Percentiles rank a stretch among this genome's conserved stretches.
These are phyloP conservation scores for Lepilemur ruficaudatus DNA, from an alignment of 2,797 vertebrate genomes.

Conservation along the genomic window DNA sequence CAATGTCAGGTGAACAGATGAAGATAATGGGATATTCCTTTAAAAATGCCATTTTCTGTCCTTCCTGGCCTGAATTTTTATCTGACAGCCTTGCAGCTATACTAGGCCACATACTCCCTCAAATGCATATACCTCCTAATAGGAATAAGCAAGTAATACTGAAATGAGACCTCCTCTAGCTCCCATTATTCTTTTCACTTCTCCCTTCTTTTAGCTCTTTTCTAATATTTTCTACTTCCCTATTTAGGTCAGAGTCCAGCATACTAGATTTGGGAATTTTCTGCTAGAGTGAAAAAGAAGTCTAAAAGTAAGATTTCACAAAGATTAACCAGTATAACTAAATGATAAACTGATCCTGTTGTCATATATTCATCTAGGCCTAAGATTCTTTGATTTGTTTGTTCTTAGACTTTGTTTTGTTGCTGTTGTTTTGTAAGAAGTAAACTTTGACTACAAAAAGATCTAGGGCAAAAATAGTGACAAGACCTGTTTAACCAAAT, in stretches of 20 bases:
- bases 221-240: not conserved
- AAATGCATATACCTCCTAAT: not conserved
- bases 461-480: not conserved
- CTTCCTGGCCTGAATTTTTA: constrained; percentile 5
- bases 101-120: not conserved
- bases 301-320: not conserved
- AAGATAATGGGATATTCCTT: not conserved
- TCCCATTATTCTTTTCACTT: not conserved
- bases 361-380: not conserved
- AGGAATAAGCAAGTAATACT: not conserved
- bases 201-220: not conserved
- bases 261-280: not conserved
- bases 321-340: not conserved
- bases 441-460: not conserved
- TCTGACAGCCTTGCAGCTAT: not conserved
- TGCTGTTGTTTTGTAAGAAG: not conserved
- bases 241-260: not conserved
- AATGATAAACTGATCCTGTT: not conserved
- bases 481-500: constrained; percentile 12
- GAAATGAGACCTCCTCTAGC: not conserved
- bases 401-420: no score
- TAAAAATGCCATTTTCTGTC: not conserved
- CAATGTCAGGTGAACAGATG: not conserved
- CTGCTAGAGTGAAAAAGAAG: not conserved
- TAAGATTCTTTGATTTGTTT: not conserved